Base-by-base conservation (phyloP, 2,113 vertebrate genomes). In the Ammodytes marinus region DNA sequence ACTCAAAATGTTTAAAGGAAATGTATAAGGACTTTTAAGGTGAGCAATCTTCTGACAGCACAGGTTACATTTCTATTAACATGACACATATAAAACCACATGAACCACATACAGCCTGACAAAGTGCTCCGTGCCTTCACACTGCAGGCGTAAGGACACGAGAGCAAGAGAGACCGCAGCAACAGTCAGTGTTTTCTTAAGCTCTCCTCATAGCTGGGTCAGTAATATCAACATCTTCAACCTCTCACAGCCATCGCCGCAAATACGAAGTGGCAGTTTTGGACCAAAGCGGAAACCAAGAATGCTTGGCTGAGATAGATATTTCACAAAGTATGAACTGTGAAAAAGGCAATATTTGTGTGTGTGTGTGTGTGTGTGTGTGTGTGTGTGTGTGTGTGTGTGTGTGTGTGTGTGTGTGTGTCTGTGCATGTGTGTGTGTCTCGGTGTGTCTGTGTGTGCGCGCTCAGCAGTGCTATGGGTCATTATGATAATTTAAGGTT, bases 401-500 rank as follows among this genome's bases (percentile, higher is more conserved):
- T 69, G 52, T 40, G 66, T 74, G 52, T 53, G 68, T 74, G 52
- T 67, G 57, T 5, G 63, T 54, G 80, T 53, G 42, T 60, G 79
- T 77, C 70, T 81, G 73, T 75, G 46, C 67, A 8, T 69, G 66
- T 35, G 45, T 27, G 27, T 27, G 27, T 27, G 27, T 27, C 27
- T 27, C 27, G 27, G 80, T 53, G 42, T 60, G 79, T 77, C 70
- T 81, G 73, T 75, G 46, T 70, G 10, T 69, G 66, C 19, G 45
- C 27, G 27, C 27, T 27, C 27, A 27, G 27, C 42, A 60, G 58
- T 63, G 71, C 67, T 80, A 60, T 77, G 74, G 74, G 80, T 88
- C 65, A 89, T 93, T 91, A 90, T 88, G 74, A 89, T 89, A 88
- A 91, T 89, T 86, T 74, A 60, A 79, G 78, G 80, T 86, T 77